Percentiles rank a stretch among this genome's conserved stretches.
Evolutionary conservation across 2,888 invertebrate genomes (phyloP).

Genomic region (Caenorhabditis imperialis): DNA sequence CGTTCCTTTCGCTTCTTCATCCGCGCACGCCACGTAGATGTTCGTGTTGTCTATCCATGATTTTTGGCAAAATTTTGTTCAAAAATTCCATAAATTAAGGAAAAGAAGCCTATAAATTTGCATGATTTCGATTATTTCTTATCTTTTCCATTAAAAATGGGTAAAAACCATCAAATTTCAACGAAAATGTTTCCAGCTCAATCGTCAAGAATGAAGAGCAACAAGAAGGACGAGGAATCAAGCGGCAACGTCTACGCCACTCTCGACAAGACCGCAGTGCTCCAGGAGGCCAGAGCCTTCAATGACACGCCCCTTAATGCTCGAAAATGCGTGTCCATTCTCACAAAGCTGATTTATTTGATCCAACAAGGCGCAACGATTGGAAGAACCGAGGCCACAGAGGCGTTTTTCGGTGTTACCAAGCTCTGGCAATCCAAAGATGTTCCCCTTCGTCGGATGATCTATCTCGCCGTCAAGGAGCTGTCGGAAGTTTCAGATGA

Average conservation of each 20-base stretch:
- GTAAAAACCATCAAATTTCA: neutral
- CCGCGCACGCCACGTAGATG: neutral
- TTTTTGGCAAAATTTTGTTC: too few species aligned
- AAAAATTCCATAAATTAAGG: too few species aligned
- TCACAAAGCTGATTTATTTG: slow-evolving; percentile 95
- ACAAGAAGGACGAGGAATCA: slow-evolving; percentile 80
- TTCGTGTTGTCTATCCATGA: neutral
- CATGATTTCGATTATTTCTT: too few species aligned
- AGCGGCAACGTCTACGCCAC: slow-evolving; percentile 89
- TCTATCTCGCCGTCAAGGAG: slow-evolving; percentile 92
- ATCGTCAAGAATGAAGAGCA: slow-evolving; percentile 71
- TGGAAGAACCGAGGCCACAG: slow-evolving; percentile 93
- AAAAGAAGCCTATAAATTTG: too few species aligned
- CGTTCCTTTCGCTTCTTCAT: too few species aligned
- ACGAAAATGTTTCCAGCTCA: slow-evolving; percentile 32
- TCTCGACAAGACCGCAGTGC: slow-evolving; percentile 94
- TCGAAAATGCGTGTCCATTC: slow-evolving; percentile 93
- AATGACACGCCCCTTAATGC: slow-evolving; percentile 98
- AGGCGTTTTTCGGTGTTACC: slow-evolving; percentile 98
- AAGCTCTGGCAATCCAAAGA: slow-evolving; percentile 98
- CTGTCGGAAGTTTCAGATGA: slow-evolving; percentile 94
- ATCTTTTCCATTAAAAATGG: too few species aligned
- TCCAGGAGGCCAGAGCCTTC: slow-evolving; percentile 96
- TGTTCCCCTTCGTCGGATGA: slow-evolving; percentile 91
- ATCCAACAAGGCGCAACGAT: slow-evolving; percentile 91